phyloP scores from a whole-genome alignment of 2,888 invertebrate species.

The Chalcis sispes region DNA sequence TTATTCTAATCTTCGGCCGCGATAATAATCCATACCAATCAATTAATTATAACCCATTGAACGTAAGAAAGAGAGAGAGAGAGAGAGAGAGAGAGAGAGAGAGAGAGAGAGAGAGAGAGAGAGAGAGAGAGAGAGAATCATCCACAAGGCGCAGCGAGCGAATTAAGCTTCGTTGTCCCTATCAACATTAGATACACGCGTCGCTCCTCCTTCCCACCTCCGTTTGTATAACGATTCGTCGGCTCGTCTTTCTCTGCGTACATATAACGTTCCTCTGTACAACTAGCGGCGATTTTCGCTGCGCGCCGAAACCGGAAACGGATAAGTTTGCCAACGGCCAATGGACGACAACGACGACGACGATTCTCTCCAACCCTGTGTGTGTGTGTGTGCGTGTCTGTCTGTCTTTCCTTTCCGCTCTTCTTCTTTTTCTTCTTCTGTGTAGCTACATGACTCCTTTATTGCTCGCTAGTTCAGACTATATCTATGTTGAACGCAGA shows the following conservation, averaged over 20 bases:
- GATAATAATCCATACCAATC: no score
- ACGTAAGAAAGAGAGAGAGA: no score
- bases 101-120: no score
- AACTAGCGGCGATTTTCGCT: not conserved
- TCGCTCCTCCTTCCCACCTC: not conserved
- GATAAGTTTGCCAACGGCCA: conserved; percentile 34
- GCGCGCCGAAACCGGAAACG: conserved; percentile 42
- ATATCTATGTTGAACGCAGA: no score
- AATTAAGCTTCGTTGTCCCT: conserved; percentile 41
- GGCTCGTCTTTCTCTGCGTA: not conserved
- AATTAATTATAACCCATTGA: not conserved
- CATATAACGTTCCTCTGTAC: no score
- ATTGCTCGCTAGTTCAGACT: no score
- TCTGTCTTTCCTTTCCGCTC: not conserved
- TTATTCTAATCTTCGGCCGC: no score
- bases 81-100: no score
- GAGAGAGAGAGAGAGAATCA: no score
- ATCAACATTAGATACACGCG: conserved; percentile 8
- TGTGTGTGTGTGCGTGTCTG: no score
- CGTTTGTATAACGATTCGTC: not conserved
- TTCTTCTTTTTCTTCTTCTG: not conserved
- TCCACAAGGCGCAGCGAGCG: not conserved
- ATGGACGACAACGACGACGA: not conserved
- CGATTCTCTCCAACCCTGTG: no score
- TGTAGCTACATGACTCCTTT: not conserved